A percentile compares a stretch with the other conserved stretches of the same genome.
Evolutionary conservation across 2,797 vertebrate genomes (phyloP).

Genomic region (Hyperoplus immaculatus): DNA sequence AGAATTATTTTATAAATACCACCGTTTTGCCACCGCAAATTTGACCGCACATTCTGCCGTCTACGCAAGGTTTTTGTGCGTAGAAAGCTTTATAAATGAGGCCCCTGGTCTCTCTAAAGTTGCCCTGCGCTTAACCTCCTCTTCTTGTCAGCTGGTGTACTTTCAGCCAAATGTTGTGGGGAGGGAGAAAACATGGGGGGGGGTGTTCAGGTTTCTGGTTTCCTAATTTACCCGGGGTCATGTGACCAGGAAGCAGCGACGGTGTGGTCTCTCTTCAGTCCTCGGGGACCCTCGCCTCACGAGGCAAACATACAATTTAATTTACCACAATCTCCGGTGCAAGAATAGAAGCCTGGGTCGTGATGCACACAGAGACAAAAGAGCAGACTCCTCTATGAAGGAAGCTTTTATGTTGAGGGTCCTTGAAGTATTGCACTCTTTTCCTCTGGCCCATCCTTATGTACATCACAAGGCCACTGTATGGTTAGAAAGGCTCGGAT

Average conservation of each 20-base stretch:
- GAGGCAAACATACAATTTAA: conserved; percentile 76
- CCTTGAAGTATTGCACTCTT: conserved; percentile 63
- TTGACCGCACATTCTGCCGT: too few species aligned
- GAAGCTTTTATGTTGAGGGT: conserved; percentile 72
- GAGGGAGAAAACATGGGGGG: conserved; percentile 41
- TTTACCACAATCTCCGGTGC: conserved; percentile 73
- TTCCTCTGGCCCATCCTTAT: conserved; percentile 43
- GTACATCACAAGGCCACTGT: conserved; percentile 53
- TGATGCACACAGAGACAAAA: conserved; percentile 75
- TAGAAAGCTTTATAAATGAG: too few species aligned
- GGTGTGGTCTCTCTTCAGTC: conserved; percentile 68
- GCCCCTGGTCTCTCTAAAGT: conserved; percentile 27
- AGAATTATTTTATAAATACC: too few species aligned
- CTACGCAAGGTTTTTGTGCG: too few species aligned
- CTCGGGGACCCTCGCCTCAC: conserved; percentile 74
- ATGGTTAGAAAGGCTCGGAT: conserved; percentile 31
- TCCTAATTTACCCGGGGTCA: conserved; percentile 73
- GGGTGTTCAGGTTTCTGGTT: conserved; percentile 73
- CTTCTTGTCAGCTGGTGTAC: conserved; percentile 69
- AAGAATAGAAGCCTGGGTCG: conserved; percentile 70
- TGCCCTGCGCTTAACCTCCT: conserved; percentile 70
- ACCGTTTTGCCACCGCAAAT: too few species aligned
- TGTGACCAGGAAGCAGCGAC: conserved; percentile 78
- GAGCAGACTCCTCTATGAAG: conserved; percentile 64
- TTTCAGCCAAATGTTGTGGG: conserved; percentile 63